Base-by-base conservation (phyloP, 2,797 vertebrate genomes). In the Myiotriccus ornatus region DNA sequence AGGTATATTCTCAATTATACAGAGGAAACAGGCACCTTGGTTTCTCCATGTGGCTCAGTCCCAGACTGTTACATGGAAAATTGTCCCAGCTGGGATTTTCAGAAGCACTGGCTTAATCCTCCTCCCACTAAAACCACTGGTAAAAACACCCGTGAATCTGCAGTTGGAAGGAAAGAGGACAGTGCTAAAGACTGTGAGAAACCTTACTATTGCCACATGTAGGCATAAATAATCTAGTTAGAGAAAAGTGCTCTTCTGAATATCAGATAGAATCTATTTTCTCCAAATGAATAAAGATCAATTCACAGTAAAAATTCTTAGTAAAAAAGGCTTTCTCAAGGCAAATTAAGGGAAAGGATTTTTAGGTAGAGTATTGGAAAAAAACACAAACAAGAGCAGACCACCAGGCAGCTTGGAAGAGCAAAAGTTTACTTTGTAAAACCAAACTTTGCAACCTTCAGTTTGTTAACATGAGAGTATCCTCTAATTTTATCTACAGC, bases 401-500 rank as follows among this genome's bases (percentile, higher is more conserved):
- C 87, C 94, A 81, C 96, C 83, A 12, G 50, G 91, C 94, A 93
- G 70, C 92, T 65, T 56, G 53, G 95, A 93, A 76, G 34, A 37
- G 91, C 37, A 73, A 65, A 79, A 90, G 96, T 97, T 97, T 96
- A 94, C 76, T 96, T 94, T 96, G 87, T 84, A 94, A 96, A 98
- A 93, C 94, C 94, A 93, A 97, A 92, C 82, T 85, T 96, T 64
- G 84, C 92, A 95, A 94, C 74, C 82, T 95, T 96, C 92, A 96
- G 95, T 97, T 76, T 97, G 96, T 92, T 95, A 95, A 96, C 96
- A 94, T 92, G 95, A 97, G 95, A 93, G 89, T 91, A 75, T 95
- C 94, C 95, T 97, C 96, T 97, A 95, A 96, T 96, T 97, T 97
- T 96, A 91, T 92, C 93, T 85, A 70, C 84, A 95, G 94, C 96